Conservation (phyloP, 2,888 invertebrate species). For the Amblyjoppa fuscipennis region DNA sequence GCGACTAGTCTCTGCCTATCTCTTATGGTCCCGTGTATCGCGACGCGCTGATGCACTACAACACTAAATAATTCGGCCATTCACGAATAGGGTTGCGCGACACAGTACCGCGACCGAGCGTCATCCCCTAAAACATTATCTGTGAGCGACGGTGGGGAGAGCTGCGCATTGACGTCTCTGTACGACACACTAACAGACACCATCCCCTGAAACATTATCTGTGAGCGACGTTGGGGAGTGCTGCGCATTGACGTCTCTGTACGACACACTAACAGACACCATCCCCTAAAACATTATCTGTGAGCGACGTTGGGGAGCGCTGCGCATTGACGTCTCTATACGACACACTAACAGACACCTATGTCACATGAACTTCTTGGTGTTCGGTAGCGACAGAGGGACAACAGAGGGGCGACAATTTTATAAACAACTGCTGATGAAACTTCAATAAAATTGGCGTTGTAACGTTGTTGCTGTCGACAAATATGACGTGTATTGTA, state of each 20-base stretch:
- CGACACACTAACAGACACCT: background rate
- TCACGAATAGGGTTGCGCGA: conserved; percentile 76
- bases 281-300: too few relatives aligned
- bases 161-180: conserved; percentile 58
- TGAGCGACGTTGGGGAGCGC: too few relatives aligned
- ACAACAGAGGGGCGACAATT: background rate
- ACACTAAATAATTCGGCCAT: conserved; percentile 84
- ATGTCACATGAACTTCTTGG: background rate
- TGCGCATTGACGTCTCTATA: too few relatives aligned
- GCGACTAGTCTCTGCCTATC: conserved; percentile 72
- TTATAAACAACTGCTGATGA: background rate
- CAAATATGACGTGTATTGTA: too few relatives aligned
- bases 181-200: background rate
- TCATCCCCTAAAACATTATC: conserved; percentile 54
- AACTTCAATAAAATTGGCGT: too few relatives aligned
- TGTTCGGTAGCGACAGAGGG: background rate
- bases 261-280: too few relatives aligned
- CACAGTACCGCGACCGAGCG: conserved; percentile 53
- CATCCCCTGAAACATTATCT: too few relatives aligned
- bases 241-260: too few relatives aligned
- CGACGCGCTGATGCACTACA: conserved; percentile 62
- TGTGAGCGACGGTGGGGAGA: conserved; percentile 34
- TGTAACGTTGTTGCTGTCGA: too few relatives aligned
- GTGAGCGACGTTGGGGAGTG: too few relatives aligned
- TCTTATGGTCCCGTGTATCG: conserved; percentile 11